Percentiles rank a stretch among this genome's conserved stretches.
These are phyloP conservation scores for Scartelaos histophorus DNA, from an alignment of 2,113 vertebrate species.

Conservation along the genomic window DNA sequence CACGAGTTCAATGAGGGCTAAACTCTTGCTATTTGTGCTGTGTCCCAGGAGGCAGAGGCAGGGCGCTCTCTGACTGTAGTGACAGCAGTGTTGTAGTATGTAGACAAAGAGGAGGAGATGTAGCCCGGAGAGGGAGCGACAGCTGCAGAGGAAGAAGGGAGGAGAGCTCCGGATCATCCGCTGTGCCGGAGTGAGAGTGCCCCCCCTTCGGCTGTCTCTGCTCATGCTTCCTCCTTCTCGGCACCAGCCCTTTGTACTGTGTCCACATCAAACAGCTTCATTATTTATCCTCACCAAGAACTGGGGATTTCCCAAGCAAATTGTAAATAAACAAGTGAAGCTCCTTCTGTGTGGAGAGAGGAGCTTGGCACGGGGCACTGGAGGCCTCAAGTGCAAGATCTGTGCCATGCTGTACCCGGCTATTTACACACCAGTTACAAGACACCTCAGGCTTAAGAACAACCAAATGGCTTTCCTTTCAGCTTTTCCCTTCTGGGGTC, in stretches of 20 bases:
- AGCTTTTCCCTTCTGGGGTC: neutral
- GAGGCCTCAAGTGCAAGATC: slow-evolving; percentile 37
- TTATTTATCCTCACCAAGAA: slow-evolving; percentile 72
- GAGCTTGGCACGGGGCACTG: slow-evolving; percentile 45
- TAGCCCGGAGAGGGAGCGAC: slow-evolving; percentile 68
- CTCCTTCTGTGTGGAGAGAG: slow-evolving; percentile 45
- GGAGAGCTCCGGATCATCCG: slow-evolving; percentile 54
- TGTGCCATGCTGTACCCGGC: slow-evolving; percentile 53
- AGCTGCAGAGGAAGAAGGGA: slow-evolving; percentile 76
- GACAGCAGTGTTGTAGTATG: slow-evolving; percentile 59
- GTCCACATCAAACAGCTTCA: slow-evolving; percentile 77
- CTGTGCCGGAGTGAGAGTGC: slow-evolving; percentile 39
- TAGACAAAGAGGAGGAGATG: slow-evolving; percentile 62
- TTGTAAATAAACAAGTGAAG: slow-evolving; percentile 75
- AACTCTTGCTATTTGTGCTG: slow-evolving; percentile 63
- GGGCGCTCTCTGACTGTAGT: slow-evolving; percentile 60
- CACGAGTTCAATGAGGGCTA: slow-evolving; percentile 70
- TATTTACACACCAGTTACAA: slow-evolving; percentile 61
- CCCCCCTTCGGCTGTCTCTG: slow-evolving; percentile 48
- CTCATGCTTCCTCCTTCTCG: slow-evolving; percentile 63
- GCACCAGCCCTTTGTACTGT: slow-evolving; percentile 72
- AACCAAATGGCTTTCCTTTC: neutral
- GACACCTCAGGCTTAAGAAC: slow-evolving; percentile 39
- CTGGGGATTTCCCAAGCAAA: slow-evolving; percentile 74
- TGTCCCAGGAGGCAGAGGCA: slow-evolving; percentile 59